Conservation (phyloP, 2,113 vertebrate genomes). For the Trematocara zebra region DNA sequence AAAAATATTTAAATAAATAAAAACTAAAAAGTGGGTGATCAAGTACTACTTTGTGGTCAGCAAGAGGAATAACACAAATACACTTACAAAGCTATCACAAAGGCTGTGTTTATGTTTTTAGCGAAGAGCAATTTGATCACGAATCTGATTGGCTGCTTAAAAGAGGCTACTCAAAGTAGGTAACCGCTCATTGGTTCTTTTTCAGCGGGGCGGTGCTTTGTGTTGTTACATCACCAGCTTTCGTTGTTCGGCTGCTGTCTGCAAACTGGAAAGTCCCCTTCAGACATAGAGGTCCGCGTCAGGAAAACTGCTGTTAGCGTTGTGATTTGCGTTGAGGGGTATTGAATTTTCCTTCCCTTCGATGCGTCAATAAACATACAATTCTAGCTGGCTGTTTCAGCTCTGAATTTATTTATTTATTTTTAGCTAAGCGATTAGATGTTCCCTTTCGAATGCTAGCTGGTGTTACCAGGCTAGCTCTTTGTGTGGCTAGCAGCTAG, state of each 20-base stretch:
- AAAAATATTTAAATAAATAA: background rate
- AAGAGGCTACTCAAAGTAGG: background rate
- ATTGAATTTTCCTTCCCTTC: background rate
- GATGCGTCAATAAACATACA: background rate
- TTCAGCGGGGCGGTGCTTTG: conserved; percentile 22
- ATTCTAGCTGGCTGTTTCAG: background rate
- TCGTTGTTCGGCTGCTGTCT: conserved; percentile 56
- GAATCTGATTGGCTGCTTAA: conserved; percentile 29
- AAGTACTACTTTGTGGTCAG: background rate
- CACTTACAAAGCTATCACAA: background rate
- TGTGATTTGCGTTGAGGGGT: background rate
- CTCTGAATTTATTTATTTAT: background rate
- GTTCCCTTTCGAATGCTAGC: conserved; percentile 20
- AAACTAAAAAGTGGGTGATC: background rate
- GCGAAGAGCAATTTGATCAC: conserved; percentile 5
- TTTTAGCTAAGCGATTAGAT: background rate
- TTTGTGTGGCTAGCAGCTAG: conserved; percentile 69
- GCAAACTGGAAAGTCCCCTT: conserved; percentile 61
- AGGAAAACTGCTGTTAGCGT: background rate
- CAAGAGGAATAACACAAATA: background rate
- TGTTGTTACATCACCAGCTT: conserved; percentile 48
- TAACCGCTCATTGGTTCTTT: conserved; percentile 25
- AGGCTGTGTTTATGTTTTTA: conserved; percentile 55
- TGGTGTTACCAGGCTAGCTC: conserved; percentile 56
- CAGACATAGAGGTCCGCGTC: background rate